A percentile compares a stretch with the other conserved stretches of the same genome.
Conservation (phyloP, 2,797 vertebrate species). For the Xenopus petersii region DNA sequence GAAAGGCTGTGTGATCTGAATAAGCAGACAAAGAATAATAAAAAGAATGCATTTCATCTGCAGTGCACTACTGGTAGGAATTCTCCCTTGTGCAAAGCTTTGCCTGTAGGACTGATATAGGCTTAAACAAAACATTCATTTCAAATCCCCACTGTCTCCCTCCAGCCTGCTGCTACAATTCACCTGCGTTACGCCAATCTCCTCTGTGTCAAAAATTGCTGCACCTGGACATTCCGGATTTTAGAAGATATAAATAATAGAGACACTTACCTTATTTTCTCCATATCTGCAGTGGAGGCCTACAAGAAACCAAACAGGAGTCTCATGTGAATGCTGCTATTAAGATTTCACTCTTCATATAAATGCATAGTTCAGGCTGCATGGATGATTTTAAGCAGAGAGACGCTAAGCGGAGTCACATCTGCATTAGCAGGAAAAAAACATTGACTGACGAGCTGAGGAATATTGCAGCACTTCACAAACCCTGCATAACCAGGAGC, state of each 20-base stretch:
- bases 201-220: neutral
- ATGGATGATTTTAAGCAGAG: slow-evolving; percentile 33
- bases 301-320: slow-evolving; percentile 77
- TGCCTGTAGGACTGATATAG: neutral
- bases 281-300: slow-evolving; percentile 86
- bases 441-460: slow-evolving; percentile 47
- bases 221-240: neutral
- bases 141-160: neutral
- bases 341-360: slow-evolving; percentile 58
- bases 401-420: slow-evolving; percentile 47
- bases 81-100: neutral
- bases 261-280: slow-evolving; percentile 86
- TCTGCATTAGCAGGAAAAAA: slow-evolving; percentile 57
- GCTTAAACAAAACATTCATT: neutral
- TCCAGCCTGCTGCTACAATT: slow-evolving; percentile 16
- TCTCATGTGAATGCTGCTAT: slow-evolving; percentile 64
- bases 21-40: neutral
- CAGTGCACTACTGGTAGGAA: neutral
- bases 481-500: slow-evolving; percentile 54
- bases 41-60: neutral
- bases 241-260: slow-evolving; percentile 55
- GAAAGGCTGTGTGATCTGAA: neutral
- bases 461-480: slow-evolving; percentile 52
- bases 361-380: slow-evolving; percentile 60
- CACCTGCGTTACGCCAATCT: slow-evolving; percentile 37